Evolutionary conservation across 2,113 vertebrate genomes (phyloP).

Genomic region (Clinocottus analis): DNA sequence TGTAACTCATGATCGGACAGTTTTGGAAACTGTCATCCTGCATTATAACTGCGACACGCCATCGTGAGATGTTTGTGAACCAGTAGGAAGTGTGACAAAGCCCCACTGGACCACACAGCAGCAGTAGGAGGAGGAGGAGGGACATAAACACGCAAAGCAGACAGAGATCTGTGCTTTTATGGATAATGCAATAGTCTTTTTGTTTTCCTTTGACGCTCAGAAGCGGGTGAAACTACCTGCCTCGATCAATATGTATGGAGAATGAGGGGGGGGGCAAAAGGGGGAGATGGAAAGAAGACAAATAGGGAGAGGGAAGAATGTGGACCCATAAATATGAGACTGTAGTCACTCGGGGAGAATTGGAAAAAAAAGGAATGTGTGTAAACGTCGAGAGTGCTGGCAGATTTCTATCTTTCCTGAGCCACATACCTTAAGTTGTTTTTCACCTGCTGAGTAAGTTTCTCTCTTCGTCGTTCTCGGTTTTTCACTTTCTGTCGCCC

Average conservation of each 20-base stretch:
- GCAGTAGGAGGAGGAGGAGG: constrained; percentile 10
- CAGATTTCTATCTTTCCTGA: constrained; percentile 30
- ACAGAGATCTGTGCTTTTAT: constrained; percentile 46
- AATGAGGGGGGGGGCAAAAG: background rate
- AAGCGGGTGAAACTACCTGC: constrained; percentile 39
- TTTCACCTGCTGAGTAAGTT: constrained; percentile 34
- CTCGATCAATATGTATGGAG: constrained; percentile 52
- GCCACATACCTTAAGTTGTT: constrained; percentile 28
- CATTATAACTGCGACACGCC: no score
- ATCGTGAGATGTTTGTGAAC: constrained; percentile 1
- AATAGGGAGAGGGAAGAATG: constrained; percentile 34
- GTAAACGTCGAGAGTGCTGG: constrained; percentile 25
- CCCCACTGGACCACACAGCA: background rate
- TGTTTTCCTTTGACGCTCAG: constrained; percentile 37
- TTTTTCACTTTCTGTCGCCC: constrained; percentile 13
- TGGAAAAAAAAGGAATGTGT: constrained; percentile 29
- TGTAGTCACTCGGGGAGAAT: constrained; percentile 40
- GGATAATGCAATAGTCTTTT: constrained; percentile 61
- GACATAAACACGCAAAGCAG: constrained; percentile 37
- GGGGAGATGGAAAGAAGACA: constrained; percentile 28
- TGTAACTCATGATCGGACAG: background rate
- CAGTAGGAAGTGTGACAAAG: constrained; percentile 12
- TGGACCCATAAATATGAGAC: constrained; percentile 60
- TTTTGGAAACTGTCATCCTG: background rate
- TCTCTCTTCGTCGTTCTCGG: background rate